Conservation (phyloP, 2,888 invertebrate genomes). For the Phengaris arion region DNA sequence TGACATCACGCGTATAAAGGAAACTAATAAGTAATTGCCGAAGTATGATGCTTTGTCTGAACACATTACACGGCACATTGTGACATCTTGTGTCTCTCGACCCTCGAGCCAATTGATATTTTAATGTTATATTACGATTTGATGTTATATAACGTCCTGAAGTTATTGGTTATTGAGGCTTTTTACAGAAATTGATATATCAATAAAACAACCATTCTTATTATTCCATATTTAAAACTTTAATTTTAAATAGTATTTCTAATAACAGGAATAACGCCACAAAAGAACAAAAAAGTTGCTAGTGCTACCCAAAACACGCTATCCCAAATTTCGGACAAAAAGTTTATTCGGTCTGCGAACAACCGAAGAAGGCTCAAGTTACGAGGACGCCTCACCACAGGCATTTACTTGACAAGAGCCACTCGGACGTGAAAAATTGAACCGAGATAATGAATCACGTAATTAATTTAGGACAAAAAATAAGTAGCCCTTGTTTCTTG, state of each 20-base stretch:
- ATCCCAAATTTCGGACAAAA: conserved; percentile 24
- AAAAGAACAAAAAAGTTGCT: conserved; percentile 4
- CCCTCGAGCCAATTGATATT: too few relatives aligned
- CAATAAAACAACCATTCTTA: neutral
- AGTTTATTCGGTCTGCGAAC: conserved; percentile 22
- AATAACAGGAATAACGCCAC: neutral
- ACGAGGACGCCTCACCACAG: conserved; percentile 28
- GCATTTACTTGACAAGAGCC: conserved; percentile 22
- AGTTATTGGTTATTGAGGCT: too few relatives aligned
- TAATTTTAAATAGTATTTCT: too few relatives aligned
- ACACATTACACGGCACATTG: neutral
- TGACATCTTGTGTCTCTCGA: neutral
- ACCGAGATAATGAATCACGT: conserved; percentile 26
- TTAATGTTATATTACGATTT: too few relatives aligned
- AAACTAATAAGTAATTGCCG: neutral
- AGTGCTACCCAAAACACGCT: conserved; percentile 24
- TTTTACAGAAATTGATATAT: too few relatives aligned
- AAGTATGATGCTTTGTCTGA: neutral
- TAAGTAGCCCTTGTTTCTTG: conserved; percentile 13
- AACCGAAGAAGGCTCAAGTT: conserved; percentile 20
- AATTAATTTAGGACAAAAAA: conserved; percentile 23
- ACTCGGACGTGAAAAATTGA: conserved; percentile 27
- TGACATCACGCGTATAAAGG: conserved; percentile 4
- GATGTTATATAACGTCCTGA: too few relatives aligned
- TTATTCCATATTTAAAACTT: neutral